Evolutionary conservation across 1,140 invertebrate species (phyloP).

Genomic region (Anoplophora glabripennis): DNA sequence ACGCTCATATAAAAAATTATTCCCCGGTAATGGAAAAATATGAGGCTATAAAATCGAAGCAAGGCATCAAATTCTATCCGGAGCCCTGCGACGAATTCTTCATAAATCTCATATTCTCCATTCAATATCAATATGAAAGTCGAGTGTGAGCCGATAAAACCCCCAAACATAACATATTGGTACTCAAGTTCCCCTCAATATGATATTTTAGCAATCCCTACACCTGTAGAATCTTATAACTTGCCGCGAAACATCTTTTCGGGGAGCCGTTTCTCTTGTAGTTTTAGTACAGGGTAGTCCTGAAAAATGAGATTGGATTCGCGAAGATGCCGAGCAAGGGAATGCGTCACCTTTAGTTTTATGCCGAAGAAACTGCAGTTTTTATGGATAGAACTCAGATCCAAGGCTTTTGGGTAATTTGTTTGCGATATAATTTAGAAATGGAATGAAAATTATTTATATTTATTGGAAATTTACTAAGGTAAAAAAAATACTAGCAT

Average conservation of each 20-base stretch:
- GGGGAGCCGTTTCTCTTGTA: neutral
- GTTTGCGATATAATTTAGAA: too few species aligned
- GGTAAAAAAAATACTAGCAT: too few species aligned
- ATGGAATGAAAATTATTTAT: too few species aligned
- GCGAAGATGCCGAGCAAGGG: too few species aligned
- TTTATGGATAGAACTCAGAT: too few species aligned
- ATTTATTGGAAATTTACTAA: too few species aligned
- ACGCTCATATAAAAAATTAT: neutral
- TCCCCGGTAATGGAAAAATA: slow-evolving; percentile 2
- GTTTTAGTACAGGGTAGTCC: neutral
- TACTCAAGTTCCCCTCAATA: slow-evolving; percentile 39
- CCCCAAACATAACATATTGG: slow-evolving; percentile 37
- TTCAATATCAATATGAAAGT: slow-evolving; percentile 21
- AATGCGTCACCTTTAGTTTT: too few species aligned
- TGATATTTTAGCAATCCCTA: slow-evolving; percentile 42
- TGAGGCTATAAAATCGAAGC: slow-evolving; percentile 5
- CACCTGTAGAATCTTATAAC: slow-evolving; percentile 41
- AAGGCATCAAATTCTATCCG: slow-evolving; percentile 14
- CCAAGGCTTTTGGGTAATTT: too few species aligned
- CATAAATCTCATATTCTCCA: slow-evolving; percentile 19
- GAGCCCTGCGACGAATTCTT: slow-evolving; percentile 6
- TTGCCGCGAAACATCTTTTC: slow-evolving; percentile 9
- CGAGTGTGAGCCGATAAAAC: slow-evolving; percentile 32
- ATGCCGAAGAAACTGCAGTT: too few species aligned
- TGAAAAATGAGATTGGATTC: too few species aligned